phyloP scores from a whole-genome alignment of 2,888 invertebrate species.

The Lasioglossum leucozonium region DNA sequence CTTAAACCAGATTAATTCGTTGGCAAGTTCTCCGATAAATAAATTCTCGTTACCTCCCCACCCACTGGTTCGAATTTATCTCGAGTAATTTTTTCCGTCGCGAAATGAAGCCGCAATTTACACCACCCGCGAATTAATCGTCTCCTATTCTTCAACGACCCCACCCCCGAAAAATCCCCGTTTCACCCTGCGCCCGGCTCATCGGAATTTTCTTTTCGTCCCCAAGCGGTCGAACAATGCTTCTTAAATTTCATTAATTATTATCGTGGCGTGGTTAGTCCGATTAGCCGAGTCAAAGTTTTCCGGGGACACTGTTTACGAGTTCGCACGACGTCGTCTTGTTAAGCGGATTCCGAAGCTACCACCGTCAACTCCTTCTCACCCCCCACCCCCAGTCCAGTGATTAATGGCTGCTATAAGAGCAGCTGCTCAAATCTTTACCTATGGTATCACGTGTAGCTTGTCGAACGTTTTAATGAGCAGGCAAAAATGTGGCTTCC shows the following conservation, averaged over 20 bases:
- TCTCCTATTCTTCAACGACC: background rate
- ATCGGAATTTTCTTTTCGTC: background rate
- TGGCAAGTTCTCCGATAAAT: background rate
- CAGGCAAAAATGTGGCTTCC: background rate
- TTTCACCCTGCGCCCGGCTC: background rate
- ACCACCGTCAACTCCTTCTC: background rate
- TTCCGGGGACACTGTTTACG: slow-evolving; percentile 17
- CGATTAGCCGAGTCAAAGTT: slow-evolving; percentile 1
- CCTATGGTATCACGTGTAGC: background rate
- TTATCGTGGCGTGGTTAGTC: slow-evolving; percentile 7
- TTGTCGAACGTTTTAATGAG: background rate
- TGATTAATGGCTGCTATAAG: slow-evolving; percentile 20
- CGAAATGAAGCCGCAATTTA: slow-evolving; percentile 2
- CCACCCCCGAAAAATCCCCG: background rate
- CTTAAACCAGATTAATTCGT: background rate
- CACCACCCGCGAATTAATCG: background rate
- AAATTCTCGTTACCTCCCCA: background rate
- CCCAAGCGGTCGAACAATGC: background rate
- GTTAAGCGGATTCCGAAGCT: slow-evolving; percentile 21
- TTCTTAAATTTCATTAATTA: slow-evolving; percentile 15
- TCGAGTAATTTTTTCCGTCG: background rate
- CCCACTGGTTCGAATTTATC: background rate
- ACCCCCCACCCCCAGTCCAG: background rate
- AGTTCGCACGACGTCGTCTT: slow-evolving; percentile 14
- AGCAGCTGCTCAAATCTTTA: background rate